Evolutionary conservation across 1,140 invertebrate genomes (phyloP).

Genomic region (Lineus longissimus): DNA sequence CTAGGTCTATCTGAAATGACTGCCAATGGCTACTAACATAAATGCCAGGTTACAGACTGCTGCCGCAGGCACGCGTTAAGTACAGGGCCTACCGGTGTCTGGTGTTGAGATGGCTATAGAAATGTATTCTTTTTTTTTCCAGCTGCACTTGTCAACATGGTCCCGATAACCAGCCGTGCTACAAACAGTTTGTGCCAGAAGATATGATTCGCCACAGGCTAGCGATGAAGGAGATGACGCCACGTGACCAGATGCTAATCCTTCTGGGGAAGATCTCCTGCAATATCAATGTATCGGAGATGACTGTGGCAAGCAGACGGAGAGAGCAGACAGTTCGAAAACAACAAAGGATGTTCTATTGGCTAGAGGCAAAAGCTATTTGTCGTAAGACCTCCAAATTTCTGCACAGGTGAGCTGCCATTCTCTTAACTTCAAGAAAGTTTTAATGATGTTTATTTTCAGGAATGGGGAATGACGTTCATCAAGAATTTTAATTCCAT

Average conservation of each 20-base stretch:
- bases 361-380: neutral
- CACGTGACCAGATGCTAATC: neutral
- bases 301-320: neutral
- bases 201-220: too few relatives aligned
- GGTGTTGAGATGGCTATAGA: too few relatives aligned
- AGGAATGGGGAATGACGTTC: neutral
- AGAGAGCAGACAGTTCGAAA: neutral
- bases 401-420: neutral
- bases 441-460: neutral
- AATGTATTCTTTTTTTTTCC: too few relatives aligned
- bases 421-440: neutral
- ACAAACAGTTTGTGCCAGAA: too few relatives aligned
- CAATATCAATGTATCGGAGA: neutral
- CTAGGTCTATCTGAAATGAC: too few relatives aligned
- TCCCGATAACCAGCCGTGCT: too few relatives aligned
- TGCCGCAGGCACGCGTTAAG: too few relatives aligned
- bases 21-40: too few relatives aligned
- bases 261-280: neutral
- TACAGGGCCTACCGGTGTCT: too few relatives aligned
- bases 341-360: neutral
- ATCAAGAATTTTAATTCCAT: neutral
- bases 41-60: too few relatives aligned
- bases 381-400: neutral
- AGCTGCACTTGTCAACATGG: too few relatives aligned
- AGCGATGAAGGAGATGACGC: too few relatives aligned